These are phyloP conservation scores for Venturia canescens DNA, from an alignment of 1,140 invertebrate genomes.

Conservation along the genomic window DNA sequence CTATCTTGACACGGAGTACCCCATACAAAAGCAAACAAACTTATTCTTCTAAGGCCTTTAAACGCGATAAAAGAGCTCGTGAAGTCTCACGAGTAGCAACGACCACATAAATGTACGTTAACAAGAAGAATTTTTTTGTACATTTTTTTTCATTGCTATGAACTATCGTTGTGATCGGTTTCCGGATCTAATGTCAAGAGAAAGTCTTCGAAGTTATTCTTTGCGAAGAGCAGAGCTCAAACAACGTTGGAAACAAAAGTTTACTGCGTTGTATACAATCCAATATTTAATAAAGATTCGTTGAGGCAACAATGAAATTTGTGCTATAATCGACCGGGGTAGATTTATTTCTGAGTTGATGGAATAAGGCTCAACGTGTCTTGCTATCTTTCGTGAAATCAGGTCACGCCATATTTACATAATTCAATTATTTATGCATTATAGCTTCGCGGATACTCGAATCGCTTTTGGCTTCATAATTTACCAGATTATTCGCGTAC, in stretches of 20 bases:
- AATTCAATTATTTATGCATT: constrained; percentile 5
- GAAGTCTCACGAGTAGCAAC: constrained; percentile 3
- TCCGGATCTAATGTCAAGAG: constrained; percentile 21
- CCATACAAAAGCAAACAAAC: too few relatives aligned
- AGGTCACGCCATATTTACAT: background rate
- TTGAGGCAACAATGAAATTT: background rate
- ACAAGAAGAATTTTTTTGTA: background rate
- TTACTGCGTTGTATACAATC: background rate
- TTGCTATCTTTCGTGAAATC: background rate
- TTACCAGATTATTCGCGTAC: background rate
- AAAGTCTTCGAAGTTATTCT: background rate
- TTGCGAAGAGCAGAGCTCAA: background rate
- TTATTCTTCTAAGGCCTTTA: background rate
- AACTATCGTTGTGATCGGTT: constrained; percentile 13
- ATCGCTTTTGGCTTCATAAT: background rate
- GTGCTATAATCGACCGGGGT: too few relatives aligned
- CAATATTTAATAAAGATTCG: background rate
- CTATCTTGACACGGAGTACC: too few relatives aligned
- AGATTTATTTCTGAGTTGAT: background rate
- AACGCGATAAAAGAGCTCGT: background rate
- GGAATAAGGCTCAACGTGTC: background rate
- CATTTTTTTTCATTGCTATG: background rate
- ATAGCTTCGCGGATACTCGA: background rate
- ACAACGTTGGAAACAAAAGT: background rate
- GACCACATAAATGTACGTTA: constrained; percentile 21